phyloP scores from a whole-genome alignment of 2,113 vertebrate species.

The Ceratotherium simum region DNA sequence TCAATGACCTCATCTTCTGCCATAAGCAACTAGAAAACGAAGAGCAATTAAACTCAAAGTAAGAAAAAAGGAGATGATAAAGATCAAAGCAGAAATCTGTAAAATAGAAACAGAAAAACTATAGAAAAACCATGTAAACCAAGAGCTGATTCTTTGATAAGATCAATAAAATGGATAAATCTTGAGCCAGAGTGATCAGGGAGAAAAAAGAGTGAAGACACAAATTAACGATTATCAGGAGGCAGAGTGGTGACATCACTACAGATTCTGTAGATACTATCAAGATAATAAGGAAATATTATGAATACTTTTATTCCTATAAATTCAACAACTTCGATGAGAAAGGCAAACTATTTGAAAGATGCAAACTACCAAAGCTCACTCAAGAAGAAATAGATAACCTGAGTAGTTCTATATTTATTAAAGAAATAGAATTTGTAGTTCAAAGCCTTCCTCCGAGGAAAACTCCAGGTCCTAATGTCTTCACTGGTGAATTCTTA shows the following conservation, averaged over 20 bases:
- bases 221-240: background rate
- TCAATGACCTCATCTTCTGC: background rate
- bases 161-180: slow-evolving; percentile 3
- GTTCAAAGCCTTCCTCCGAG: background rate
- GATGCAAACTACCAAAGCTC: background rate
- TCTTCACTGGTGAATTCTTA: background rate
- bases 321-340: background rate
- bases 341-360: slow-evolving; percentile 13
- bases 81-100: slow-evolving; percentile 1
- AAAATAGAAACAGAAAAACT: slow-evolving; percentile 5
- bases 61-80: slow-evolving; percentile 24
- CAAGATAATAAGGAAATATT: background rate
- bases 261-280: background rate
- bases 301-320: background rate
- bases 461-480: background rate
- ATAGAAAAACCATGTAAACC: background rate
- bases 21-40: background rate
- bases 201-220: background rate
- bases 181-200: background rate
- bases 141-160: background rate
- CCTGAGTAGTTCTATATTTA: background rate
- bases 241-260: background rate
- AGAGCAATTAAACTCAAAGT: background rate
- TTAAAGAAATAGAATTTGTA: background rate
- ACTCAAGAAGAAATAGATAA: background rate